Evolutionary conservation across 37 sponge, comb jelly and placozoan genomes (phyloP).

Genomic region (Tethya wilhelma): DNA sequence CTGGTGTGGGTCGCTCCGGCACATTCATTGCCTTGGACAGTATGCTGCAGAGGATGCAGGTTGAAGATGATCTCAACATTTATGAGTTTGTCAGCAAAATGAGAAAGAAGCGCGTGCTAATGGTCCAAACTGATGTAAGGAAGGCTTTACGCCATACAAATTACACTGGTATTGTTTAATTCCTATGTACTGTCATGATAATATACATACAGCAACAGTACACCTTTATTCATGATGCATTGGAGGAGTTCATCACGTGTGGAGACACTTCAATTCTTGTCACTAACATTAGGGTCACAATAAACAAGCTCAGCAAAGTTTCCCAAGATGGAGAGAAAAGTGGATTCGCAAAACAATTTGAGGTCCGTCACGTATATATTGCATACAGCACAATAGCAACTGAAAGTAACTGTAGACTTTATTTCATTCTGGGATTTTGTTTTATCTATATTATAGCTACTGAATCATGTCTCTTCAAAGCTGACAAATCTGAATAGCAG

Average conservation of each 20-base stretch:
- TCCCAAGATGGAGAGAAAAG: background rate
- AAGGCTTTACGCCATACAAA: background rate
- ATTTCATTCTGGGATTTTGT: background rate
- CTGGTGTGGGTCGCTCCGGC: slow-evolving; percentile 81
- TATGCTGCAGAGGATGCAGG: slow-evolving; percentile 63
- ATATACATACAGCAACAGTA: slow-evolving; percentile 53
- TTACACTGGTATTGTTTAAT: background rate
- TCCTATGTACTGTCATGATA: background rate
- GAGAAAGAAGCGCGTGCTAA: slow-evolving; percentile 32
- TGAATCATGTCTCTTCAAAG: slow-evolving; percentile 38
- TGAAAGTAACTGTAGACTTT: background rate
- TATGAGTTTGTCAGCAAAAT: slow-evolving; percentile 42
- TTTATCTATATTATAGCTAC: slow-evolving; percentile 25
- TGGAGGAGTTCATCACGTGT: slow-evolving; percentile 61
- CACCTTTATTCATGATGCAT: slow-evolving; percentile 67
- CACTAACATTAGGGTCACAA: slow-evolving; percentile 36
- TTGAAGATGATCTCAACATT: slow-evolving; percentile 38
- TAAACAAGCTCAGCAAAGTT: slow-evolving; percentile 28
- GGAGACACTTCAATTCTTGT: slow-evolving; percentile 53
- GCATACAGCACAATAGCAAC: background rate
- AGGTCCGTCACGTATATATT: no score
- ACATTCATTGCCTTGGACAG: slow-evolving; percentile 71
- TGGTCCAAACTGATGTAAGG: slow-evolving; percentile 79
- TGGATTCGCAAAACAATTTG: slow-evolving; percentile 50
- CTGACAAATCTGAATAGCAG: slow-evolving; percentile 17